phyloP scores from a whole-genome alignment of 2,113 vertebrate species.

The Saguinus imperator region DNA sequence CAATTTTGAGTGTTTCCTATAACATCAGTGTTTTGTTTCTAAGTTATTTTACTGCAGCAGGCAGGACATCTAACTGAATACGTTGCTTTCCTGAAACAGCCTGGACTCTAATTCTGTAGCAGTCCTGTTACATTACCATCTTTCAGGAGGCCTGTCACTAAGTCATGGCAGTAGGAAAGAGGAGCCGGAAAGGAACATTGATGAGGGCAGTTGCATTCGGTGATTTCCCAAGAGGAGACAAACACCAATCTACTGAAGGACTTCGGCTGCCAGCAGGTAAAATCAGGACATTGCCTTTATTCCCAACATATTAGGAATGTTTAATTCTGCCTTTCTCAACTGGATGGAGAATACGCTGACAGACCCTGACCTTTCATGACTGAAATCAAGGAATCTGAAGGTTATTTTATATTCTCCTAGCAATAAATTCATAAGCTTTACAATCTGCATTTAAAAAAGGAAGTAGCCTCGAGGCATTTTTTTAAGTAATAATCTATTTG shows the following conservation, averaged over 20 bases:
- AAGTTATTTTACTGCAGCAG: conserved; percentile 73
- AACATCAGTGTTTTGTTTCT: conserved; percentile 52
- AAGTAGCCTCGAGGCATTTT: background rate
- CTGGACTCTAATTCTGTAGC: conserved; percentile 85
- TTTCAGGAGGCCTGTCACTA: conserved; percentile 84
- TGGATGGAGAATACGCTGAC: conserved; percentile 84
- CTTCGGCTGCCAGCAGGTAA: conserved; percentile 82
- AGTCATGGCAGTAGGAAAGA: conserved; percentile 79
- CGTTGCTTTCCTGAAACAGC: conserved; percentile 64
- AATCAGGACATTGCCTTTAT: conserved; percentile 78
- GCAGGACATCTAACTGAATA: conserved; percentile 83
- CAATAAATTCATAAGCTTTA: conserved; percentile 39
- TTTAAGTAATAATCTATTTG: background rate
- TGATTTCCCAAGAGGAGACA: conserved; percentile 89
- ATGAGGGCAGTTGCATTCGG: conserved; percentile 86
- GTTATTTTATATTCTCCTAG: conserved; percentile 81
- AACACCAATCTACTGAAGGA: conserved; percentile 63
- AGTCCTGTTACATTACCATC: conserved; percentile 84
- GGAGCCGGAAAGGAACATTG: conserved; percentile 82
- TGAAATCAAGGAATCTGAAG: conserved; percentile 80
- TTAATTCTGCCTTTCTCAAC: conserved; percentile 85
- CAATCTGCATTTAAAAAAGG: background rate
- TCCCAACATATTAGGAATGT: conserved; percentile 65
- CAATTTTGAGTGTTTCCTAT: conserved; percentile 48
- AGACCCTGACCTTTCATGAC: conserved; percentile 82